Evolutionary conservation across 2,797 vertebrate genomes (phyloP).

Genomic region (Falco novaeseelandiae): DNA sequence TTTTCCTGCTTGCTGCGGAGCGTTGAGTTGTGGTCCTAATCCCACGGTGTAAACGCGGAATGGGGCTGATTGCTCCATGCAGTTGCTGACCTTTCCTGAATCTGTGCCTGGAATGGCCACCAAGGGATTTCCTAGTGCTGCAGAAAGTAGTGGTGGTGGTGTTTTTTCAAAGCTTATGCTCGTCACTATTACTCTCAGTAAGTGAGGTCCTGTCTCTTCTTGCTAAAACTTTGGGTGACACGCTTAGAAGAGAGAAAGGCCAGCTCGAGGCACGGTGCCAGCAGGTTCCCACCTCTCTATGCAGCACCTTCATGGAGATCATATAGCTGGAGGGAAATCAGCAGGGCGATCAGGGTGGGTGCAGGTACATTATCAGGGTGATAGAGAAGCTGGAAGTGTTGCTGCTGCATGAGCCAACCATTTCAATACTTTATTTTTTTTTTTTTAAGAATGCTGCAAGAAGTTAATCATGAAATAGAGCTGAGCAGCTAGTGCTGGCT

Average conservation of each 20-base stretch:
- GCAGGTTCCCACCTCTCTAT: not conserved
- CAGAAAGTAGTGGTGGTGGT: not conserved
- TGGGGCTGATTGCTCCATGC: not conserved
- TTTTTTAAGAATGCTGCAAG: not conserved
- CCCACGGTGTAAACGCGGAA: not conserved
- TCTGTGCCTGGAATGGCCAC: not conserved
- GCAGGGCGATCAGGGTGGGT: not conserved
- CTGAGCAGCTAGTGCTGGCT: not conserved
- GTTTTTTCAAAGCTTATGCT: not conserved
- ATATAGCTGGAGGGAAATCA: not conserved
- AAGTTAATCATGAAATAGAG: not conserved
- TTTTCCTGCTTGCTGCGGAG: not conserved
- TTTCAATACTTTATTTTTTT: not conserved
- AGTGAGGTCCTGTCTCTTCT: not conserved
- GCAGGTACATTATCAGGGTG: not conserved
- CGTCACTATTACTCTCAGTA: not conserved
- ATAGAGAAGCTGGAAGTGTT: not conserved
- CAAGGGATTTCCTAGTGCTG: not conserved
- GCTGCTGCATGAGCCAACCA: not conserved
- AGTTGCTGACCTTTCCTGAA: not conserved
- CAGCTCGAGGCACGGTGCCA: not conserved
- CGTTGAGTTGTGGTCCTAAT: not conserved
- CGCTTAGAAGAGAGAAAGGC: not conserved
- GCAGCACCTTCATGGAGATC: fast-evolving
- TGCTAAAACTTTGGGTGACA: not conserved